A percentile compares a stretch with the other conserved stretches of the same genome.
These are phyloP conservation scores for Pyrrhia umbra DNA, from an alignment of 2,888 invertebrate genomes.

Conservation along the genomic window DNA sequence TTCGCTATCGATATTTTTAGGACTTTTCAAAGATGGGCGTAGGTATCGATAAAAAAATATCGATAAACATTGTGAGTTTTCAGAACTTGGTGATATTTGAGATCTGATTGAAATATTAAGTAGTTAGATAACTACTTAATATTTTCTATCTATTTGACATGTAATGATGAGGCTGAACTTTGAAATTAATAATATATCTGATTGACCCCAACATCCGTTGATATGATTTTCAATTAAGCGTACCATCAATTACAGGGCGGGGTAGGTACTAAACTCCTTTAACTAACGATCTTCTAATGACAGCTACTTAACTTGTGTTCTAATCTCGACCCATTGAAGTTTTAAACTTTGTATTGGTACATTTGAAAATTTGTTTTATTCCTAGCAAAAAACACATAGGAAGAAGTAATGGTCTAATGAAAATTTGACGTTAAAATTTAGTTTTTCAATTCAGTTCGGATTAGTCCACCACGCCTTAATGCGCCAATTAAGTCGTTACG, in stretches of 20 bases:
- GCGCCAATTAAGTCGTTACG: too few species aligned
- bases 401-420: too few species aligned
- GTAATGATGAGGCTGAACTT: constrained; percentile 42
- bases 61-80: constrained; percentile 18
- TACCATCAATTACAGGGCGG: constrained; percentile 31
- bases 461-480: too few species aligned
- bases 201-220: constrained; percentile 50
- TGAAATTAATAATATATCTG: constrained; percentile 49
- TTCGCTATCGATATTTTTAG: not conserved
- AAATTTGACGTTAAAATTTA: too few species aligned
- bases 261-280: constrained; percentile 30
- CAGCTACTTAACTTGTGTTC: not conserved
- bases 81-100: constrained; percentile 2
- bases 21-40: constrained; percentile 26
- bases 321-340: too few species aligned
- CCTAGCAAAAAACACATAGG: too few species aligned
- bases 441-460: too few species aligned
- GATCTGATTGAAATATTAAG: not conserved
- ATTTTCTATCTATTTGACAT: constrained; percentile 7
- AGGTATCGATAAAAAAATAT: constrained; percentile 3
- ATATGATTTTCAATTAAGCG: constrained; percentile 31
- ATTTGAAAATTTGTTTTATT: too few species aligned
- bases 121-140: not conserved
- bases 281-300: constrained; percentile 32
- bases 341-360: too few species aligned